These are phyloP conservation scores for Passer montanus DNA, from an alignment of 2,113 vertebrate species.

Conservation along the genomic window DNA sequence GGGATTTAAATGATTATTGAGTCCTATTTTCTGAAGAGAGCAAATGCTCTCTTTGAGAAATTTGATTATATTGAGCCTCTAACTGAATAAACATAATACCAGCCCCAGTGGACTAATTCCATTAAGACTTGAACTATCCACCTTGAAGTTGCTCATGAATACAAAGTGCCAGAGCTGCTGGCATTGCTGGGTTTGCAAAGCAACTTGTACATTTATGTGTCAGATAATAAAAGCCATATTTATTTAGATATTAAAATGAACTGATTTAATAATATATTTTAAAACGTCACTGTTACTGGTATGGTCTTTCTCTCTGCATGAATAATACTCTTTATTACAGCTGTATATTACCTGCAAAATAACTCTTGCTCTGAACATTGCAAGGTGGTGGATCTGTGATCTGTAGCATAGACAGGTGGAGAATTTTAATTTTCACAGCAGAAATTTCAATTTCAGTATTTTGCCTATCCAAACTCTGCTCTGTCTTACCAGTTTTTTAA, in stretches of 20 bases:
- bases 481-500: not conserved
- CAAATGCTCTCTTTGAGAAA: conserved; percentile 27
- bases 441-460: not conserved
- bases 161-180: conserved; percentile 20
- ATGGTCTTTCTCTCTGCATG: not conserved
- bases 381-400: not conserved
- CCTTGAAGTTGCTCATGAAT: conserved; percentile 56
- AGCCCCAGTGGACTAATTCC: conserved; percentile 66
- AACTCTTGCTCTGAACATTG: not conserved
- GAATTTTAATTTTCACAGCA: not conserved
- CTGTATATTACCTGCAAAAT: not conserved
- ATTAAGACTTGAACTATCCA: conserved; percentile 58
- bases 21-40: conserved; percentile 45
- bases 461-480: not conserved
- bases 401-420: not conserved
- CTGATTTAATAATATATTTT: not conserved
- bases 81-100: conserved; percentile 50
- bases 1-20: conserved; percentile 61
- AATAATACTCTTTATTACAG: not conserved
- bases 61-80: conserved; percentile 64
- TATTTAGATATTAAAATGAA: conserved; percentile 48
- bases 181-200: not conserved
- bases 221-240: conserved; percentile 18
- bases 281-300: not conserved
- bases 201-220: not conserved